Percentiles rank a stretch among this genome's conserved stretches.
Conservation (phyloP, 2,888 invertebrate species). For the Ferrisia virgata region DNA sequence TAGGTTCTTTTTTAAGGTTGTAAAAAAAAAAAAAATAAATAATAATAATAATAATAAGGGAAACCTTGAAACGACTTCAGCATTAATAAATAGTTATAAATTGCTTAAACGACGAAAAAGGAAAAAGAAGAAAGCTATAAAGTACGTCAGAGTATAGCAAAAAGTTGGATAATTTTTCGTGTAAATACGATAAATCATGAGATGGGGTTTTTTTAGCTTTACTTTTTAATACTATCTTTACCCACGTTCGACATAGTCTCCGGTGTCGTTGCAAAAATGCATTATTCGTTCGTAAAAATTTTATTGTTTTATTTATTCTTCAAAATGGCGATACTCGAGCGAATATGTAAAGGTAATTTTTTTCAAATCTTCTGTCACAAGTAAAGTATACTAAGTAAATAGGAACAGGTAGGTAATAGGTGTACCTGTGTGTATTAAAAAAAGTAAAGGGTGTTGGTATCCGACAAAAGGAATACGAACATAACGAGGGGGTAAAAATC, state of each 20-base stretch:
- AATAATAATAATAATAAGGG: neutral
- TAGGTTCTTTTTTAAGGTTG: slow-evolving; percentile 8
- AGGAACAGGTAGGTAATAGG: too few species aligned
- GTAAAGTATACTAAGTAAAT: too few species aligned
- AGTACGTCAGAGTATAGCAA: slow-evolving; percentile 20
- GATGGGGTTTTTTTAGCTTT: neutral
- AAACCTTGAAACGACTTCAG: slow-evolving; percentile 14
- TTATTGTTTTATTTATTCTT: neutral
- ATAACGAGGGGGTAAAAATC: neutral
- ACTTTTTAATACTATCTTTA: neutral
- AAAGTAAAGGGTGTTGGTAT: neutral
- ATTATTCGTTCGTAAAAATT: neutral
- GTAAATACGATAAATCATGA: neutral
- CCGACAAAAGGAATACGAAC: neutral
- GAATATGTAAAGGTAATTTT: neutral
- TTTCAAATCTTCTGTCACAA: too few species aligned
- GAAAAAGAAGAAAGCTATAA: neutral
- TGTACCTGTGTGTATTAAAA: too few species aligned
- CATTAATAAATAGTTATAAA: slow-evolving; percentile 30
- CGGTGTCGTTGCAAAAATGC: neutral
- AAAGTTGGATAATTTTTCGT: slow-evolving; percentile 27
- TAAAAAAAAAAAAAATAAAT: neutral
- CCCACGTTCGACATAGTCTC: neutral
- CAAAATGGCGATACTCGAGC: neutral
- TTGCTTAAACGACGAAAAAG: slow-evolving; percentile 12